A percentile compares a stretch with the other conserved stretches of the same genome.
Conservation (phyloP, 2,113 vertebrate genomes). For the Oostethus manadensis region DNA sequence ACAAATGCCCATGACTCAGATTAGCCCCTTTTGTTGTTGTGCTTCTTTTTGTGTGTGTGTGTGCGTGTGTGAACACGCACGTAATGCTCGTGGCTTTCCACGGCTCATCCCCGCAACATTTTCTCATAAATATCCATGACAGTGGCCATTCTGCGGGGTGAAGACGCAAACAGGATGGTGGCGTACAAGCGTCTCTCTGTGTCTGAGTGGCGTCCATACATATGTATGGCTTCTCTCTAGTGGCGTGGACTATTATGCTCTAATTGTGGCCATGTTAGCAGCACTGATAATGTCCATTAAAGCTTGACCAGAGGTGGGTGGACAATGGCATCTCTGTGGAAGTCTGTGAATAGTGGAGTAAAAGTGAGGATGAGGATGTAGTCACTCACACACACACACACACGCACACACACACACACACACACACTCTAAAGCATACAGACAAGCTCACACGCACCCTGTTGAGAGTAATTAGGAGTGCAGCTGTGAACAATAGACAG, state of each 20-base stretch:
- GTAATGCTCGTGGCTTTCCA: slow-evolving; percentile 52
- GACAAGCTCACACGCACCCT: slow-evolving; percentile 33
- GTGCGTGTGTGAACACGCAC: slow-evolving; percentile 22
- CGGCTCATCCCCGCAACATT: slow-evolving; percentile 47
- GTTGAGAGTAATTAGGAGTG: slow-evolving; percentile 68
- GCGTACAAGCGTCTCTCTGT: slow-evolving; percentile 56
- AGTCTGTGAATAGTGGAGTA: slow-evolving; percentile 39
- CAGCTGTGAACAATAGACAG: slow-evolving; percentile 68
- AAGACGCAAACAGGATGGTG: slow-evolving; percentile 67
- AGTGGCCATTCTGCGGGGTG: slow-evolving; percentile 53
- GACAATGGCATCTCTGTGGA: slow-evolving; percentile 61
- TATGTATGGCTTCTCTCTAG: slow-evolving; percentile 63
- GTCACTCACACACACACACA: slow-evolving; percentile 15
- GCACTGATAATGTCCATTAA: slow-evolving; percentile 63
- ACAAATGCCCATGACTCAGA: slow-evolving; percentile 67
- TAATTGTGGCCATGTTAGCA: slow-evolving; percentile 50
- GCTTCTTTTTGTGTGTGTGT: slow-evolving; percentile 13
- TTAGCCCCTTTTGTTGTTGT: slow-evolving; percentile 56
- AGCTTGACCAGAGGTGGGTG: slow-evolving; percentile 49
- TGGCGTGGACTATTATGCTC: slow-evolving; percentile 41
- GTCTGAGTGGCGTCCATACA: slow-evolving; percentile 55
- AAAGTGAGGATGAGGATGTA: slow-evolving; percentile 42
- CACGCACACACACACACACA: slow-evolving; percentile 6
- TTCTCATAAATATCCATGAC: slow-evolving; percentile 60
- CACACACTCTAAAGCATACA: slow-evolving; percentile 10